Evolutionary conservation across 2,113 vertebrate genomes (phyloP).

Genomic region (Vulpes lagopus): DNA sequence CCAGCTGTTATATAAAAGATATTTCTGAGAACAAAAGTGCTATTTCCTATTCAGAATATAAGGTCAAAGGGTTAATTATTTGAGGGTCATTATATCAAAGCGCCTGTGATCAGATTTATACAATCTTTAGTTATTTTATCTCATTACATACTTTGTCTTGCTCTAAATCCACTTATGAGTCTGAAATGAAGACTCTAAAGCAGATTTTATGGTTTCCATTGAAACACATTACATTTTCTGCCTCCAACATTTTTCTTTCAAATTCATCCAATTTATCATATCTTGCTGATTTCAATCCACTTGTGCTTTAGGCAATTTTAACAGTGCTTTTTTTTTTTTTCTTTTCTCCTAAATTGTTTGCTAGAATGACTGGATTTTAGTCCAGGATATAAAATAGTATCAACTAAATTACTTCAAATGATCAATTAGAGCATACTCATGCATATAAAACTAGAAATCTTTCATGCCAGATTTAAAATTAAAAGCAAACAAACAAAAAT

Average conservation of each 20-base stretch:
- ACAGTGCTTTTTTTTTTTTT: neutral
- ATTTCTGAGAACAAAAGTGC: slow-evolving; percentile 64
- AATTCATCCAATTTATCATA: slow-evolving; percentile 62
- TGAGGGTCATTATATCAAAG: slow-evolving; percentile 60
- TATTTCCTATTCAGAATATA: slow-evolving; percentile 48
- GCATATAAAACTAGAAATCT: slow-evolving; percentile 4
- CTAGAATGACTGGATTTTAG: slow-evolving; percentile 57
- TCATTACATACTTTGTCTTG: slow-evolving; percentile 60
- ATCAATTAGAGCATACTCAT: slow-evolving; percentile 28
- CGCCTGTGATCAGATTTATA: slow-evolving; percentile 54
- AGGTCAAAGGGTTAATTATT: slow-evolving; percentile 64
- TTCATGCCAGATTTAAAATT: slow-evolving; percentile 47
- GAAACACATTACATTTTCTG: slow-evolving; percentile 71
- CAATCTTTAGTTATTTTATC: slow-evolving; percentile 61
- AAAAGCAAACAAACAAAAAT: slow-evolving; percentile 29
- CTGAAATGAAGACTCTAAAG: slow-evolving; percentile 59
- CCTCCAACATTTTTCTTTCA: slow-evolving; percentile 69
- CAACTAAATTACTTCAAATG: slow-evolving; percentile 57
- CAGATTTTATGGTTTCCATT: slow-evolving; percentile 67
- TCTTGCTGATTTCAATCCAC: slow-evolving; percentile 59
- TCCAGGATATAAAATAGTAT: slow-evolving; percentile 25
- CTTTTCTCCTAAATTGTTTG: slow-evolving; percentile 22
- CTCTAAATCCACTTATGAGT: slow-evolving; percentile 56
- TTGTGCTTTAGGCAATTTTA: slow-evolving; percentile 55
- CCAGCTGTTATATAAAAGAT: neutral